Evolutionary conservation across 2,888 invertebrate species (phyloP).

Genomic region (Scaptomyza caliginosa): DNA sequence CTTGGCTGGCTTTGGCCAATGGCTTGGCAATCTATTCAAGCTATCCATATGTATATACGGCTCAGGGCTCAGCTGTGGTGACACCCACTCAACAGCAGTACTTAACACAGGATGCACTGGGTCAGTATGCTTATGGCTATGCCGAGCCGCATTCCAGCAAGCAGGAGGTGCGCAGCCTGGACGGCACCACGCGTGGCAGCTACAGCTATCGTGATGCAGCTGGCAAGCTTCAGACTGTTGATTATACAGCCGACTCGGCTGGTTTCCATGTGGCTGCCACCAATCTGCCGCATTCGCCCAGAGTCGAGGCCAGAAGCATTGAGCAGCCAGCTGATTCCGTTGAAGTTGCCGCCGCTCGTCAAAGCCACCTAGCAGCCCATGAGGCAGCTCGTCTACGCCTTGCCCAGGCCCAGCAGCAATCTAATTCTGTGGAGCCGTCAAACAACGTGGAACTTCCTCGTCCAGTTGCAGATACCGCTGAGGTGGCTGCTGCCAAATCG

Average conservation of each 20-base stretch:
- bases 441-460: constrained; percentile 64
- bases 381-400: constrained; percentile 74
- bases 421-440: constrained; percentile 42
- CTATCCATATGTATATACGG: constrained; percentile 71
- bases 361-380: constrained; percentile 73
- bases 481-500: constrained; percentile 79
- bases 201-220: constrained; percentile 87
- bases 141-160: constrained; percentile 86
- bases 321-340: constrained; percentile 59
- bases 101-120: constrained; percentile 87
- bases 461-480: constrained; percentile 82
- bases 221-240: constrained; percentile 86
- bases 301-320: constrained; percentile 12
- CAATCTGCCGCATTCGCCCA: constrained; percentile 85
- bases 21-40: constrained; percentile 59
- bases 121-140: constrained; percentile 88
- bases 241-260: constrained; percentile 86
- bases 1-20: constrained; percentile 65
- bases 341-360: constrained; percentile 74
- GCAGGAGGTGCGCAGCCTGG: constrained; percentile 86
- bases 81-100: constrained; percentile 85
- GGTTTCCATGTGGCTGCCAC: constrained; percentile 88
- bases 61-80: constrained; percentile 74
- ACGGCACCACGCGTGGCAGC: constrained; percentile 86
- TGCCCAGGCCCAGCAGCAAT: constrained; percentile 48